A percentile compares a stretch with the other conserved stretches of the same genome.
phyloP scores from a whole-genome alignment of 2,113 vertebrate species.

The Eubucco bourcierii region DNA sequence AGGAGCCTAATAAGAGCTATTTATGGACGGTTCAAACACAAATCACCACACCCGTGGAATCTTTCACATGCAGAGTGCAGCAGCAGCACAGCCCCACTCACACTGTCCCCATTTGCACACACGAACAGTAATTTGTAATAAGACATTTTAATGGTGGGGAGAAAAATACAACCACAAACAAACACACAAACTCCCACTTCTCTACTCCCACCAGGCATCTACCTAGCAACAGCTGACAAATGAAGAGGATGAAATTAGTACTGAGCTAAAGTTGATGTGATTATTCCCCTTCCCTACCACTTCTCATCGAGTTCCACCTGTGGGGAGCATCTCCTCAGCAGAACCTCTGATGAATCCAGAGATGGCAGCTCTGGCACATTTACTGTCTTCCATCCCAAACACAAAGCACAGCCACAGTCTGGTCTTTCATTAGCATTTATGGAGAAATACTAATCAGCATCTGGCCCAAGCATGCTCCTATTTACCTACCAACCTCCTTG shows the following conservation, averaged over 20 bases:
- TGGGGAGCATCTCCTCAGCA: background rate
- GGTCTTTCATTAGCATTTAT: background rate
- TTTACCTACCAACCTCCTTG: background rate
- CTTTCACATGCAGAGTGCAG: fast-evolving
- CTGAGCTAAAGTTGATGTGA: background rate
- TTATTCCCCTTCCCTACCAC: background rate
- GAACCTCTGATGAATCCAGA: background rate
- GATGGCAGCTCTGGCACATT: background rate
- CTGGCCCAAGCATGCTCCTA: background rate
- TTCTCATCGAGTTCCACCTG: background rate
- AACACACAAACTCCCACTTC: background rate
- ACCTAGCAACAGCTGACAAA: conserved; percentile 17
- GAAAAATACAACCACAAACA: no score
- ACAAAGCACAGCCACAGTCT: background rate
- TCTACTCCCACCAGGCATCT: background rate
- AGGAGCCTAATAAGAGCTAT: background rate
- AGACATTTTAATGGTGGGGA: fast-evolving
- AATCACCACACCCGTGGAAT: fast-evolving
- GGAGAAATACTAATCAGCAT: background rate
- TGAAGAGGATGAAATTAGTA: background rate
- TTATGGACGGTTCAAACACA: fast-evolving
- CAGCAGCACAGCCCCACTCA: background rate
- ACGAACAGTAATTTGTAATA: background rate
- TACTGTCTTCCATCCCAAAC: background rate
- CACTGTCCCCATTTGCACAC: background rate